Evolutionary conservation across 2,888 invertebrate genomes (phyloP).

Genomic region (Anthophora plumipes): DNA sequence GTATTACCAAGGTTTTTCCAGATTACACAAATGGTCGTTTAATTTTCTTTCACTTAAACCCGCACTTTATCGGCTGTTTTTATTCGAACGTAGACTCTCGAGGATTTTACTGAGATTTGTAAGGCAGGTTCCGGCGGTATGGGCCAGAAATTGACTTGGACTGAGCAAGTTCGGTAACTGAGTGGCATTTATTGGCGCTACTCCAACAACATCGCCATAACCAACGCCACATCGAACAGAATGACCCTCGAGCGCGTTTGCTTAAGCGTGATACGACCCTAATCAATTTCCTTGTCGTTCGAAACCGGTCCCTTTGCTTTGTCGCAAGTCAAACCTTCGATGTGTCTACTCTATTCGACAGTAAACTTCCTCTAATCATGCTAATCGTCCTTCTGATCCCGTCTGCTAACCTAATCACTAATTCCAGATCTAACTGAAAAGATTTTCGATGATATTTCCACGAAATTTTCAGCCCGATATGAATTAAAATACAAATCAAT

Average conservation of each 20-base stretch:
- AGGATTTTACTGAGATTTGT: no score
- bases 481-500: neutral
- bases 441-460: neutral
- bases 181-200: constrained; percentile 67
- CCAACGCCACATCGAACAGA: constrained; percentile 32
- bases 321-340: constrained; percentile 17
- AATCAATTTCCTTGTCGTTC: constrained; percentile 71
- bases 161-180: constrained; percentile 63
- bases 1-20: no score
- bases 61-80: no score
- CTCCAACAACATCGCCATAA: constrained; percentile 43
- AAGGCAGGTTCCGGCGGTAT: neutral
- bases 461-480: neutral
- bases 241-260: constrained; percentile 57
- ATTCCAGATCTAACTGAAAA: neutral
- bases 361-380: constrained; percentile 51
- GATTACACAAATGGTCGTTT: no score
- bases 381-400: constrained; percentile 23
- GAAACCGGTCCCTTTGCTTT: constrained; percentile 7
- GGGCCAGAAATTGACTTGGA: constrained; percentile 59
- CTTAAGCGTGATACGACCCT: constrained; percentile 62
- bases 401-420: constrained; percentile 33
- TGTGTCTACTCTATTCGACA: constrained; percentile 40
- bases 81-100: no score
- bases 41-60: no score